Conservation (phyloP, 2,888 invertebrate genomes). For the Sphaerophoria rueppellii region DNA sequence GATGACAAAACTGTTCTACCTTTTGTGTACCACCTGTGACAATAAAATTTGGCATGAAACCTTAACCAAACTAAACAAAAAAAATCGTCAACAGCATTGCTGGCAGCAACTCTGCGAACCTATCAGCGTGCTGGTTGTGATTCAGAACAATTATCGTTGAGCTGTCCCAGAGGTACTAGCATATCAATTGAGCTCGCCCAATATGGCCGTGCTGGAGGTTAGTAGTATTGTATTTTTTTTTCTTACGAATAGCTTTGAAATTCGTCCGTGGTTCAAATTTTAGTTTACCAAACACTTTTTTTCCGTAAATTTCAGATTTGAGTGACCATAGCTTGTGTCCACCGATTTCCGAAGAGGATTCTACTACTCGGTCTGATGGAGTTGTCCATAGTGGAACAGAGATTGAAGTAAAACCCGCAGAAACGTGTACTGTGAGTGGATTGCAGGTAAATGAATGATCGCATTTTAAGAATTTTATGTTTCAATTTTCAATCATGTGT, state of each 20-base stretch:
- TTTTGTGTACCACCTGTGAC: slow-evolving; percentile 42
- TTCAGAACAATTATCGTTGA: slow-evolving; percentile 92
- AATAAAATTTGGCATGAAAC: slow-evolving; percentile 37
- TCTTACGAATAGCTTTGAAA: not conserved
- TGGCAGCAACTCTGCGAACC: slow-evolving; percentile 94
- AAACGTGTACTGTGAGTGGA: slow-evolving; percentile 82
- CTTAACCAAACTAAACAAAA: slow-evolving; percentile 15
- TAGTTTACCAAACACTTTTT: not conserved
- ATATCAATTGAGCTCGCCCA: slow-evolving; percentile 96
- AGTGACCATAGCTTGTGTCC: slow-evolving; percentile 81
- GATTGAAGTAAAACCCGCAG: slow-evolving; percentile 85
- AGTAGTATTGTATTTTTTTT: slow-evolving; percentile 74
- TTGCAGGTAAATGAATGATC: slow-evolving; percentile 86
- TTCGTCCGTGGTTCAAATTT: slow-evolving; percentile 32
- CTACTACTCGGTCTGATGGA: slow-evolving; percentile 78
- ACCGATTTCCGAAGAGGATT: slow-evolving; percentile 79
- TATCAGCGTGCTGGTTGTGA: slow-evolving; percentile 97
- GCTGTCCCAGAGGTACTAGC: slow-evolving; percentile 95
- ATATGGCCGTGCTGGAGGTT: slow-evolving; percentile 87
- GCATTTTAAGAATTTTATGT: no score
- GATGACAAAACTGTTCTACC: slow-evolving; percentile 28
- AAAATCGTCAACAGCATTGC: slow-evolving; percentile 86
- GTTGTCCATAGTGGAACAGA: slow-evolving; percentile 81
- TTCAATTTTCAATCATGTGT: no score
- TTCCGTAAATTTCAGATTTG: slow-evolving; percentile 77